Evolutionary conservation across 2,797 vertebrate species (phyloP).

Genomic region (Tarsius wallacei): DNA sequence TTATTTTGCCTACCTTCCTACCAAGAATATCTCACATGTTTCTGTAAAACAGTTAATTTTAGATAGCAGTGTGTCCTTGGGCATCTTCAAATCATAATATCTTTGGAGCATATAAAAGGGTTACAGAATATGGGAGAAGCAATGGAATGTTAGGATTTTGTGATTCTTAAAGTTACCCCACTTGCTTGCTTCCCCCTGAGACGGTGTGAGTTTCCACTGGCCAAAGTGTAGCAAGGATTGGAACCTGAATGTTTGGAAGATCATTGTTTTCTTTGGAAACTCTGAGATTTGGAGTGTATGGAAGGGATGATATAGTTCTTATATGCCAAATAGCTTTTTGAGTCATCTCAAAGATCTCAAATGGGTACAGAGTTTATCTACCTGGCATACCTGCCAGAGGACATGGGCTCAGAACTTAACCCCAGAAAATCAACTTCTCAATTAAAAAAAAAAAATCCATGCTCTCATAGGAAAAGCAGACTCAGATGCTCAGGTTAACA

Average conservation of each 20-base stretch:
- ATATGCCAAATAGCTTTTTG: not conserved
- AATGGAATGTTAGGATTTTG: not conserved
- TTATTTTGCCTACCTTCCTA: slow-evolving; percentile 35
- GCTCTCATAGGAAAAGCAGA: slow-evolving; percentile 10
- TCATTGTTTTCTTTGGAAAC: not conserved
- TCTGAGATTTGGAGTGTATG: not conserved
- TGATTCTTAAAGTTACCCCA: not conserved
- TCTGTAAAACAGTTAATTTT: slow-evolving; percentile 56
- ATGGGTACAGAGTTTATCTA: not conserved
- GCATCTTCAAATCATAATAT: not conserved
- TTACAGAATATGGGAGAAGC: not conserved
- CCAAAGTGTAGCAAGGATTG: slow-evolving; percentile 6
- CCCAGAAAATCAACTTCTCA: not conserved
- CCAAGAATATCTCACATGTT: slow-evolving; percentile 19
- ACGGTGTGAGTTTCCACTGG: not conserved
- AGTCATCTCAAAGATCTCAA: not conserved
- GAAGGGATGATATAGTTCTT: not conserved
- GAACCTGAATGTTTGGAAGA: not conserved
- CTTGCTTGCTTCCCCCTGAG: not conserved
- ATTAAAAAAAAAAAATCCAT: not conserved
- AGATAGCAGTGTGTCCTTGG: not conserved
- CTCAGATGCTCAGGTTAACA: not conserved
- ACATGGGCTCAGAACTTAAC: not conserved
- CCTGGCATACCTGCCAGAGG: not conserved
- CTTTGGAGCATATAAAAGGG: not conserved